Conservation (phyloP, 2,888 invertebrate genomes). For the Drosophila engyochracea region DNA sequence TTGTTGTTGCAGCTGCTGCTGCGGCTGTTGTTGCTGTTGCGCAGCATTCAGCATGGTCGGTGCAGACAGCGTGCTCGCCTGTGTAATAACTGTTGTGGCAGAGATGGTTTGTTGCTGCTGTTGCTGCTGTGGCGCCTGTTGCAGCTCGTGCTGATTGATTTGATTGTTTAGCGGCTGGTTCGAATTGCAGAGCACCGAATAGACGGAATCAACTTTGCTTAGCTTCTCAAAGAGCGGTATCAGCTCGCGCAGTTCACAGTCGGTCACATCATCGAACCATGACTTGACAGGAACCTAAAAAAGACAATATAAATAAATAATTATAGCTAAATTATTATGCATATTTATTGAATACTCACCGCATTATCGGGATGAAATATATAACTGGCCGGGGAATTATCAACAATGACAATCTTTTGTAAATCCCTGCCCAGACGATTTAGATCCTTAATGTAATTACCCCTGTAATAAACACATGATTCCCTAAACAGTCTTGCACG, state of each 20-base stretch:
- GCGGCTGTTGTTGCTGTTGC: slow-evolving; percentile 17
- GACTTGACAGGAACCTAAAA: slow-evolving; percentile 98
- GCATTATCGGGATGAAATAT: slow-evolving; percentile 99
- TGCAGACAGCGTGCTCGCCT: slow-evolving; percentile 82
- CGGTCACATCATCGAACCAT: slow-evolving; percentile 99
- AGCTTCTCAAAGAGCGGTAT: slow-evolving; percentile 99
- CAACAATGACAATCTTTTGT: slow-evolving; percentile 98
- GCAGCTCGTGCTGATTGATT: slow-evolving; percentile 69
- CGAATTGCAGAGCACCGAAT: slow-evolving; percentile 96
- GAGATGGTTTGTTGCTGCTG: slow-evolving; percentile 82
- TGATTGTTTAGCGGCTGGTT: slow-evolving; percentile 90
- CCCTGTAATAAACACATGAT: slow-evolving; percentile 99
- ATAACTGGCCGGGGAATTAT: slow-evolving; percentile 99
- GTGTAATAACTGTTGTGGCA: slow-evolving; percentile 84
- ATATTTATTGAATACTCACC: slow-evolving; percentile 88
- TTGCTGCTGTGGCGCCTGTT: slow-evolving; percentile 71
- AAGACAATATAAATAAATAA: slow-evolving; percentile 47
- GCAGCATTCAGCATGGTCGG: slow-evolving; percentile 80
- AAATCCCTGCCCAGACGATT: slow-evolving; percentile 98
- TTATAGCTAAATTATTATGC: not conserved
- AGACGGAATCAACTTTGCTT: slow-evolving; percentile 98
- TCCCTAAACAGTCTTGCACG: slow-evolving; percentile 98
- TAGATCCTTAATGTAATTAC: slow-evolving; percentile 99
- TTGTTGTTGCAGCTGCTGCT: slow-evolving; percentile 18
- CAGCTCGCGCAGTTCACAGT: slow-evolving; percentile 97